These are phyloP conservation scores for Camptogramma bilineatum DNA, from an alignment of 2,888 invertebrate species.

Conservation along the genomic window DNA sequence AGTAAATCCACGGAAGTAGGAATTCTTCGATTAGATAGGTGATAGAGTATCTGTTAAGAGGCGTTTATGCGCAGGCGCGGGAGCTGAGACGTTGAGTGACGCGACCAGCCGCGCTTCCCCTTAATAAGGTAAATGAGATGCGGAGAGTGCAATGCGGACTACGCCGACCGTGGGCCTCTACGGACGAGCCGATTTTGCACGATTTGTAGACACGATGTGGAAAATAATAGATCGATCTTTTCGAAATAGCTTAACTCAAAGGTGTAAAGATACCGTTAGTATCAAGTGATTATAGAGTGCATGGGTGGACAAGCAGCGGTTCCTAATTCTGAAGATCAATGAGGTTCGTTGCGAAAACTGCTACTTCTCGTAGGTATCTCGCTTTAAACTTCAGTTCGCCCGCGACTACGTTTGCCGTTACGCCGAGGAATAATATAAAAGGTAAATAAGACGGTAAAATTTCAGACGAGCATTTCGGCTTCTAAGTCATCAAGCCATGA, in stretches of 20 bases:
- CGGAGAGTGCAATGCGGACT: conserved; percentile 49
- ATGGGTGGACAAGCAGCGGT: too few species aligned
- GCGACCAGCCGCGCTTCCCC: conserved; percentile 65
- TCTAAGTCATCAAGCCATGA: too few species aligned
- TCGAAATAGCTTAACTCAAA: background rate
- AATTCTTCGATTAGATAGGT: conserved; percentile 56
- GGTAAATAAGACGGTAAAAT: too few species aligned
- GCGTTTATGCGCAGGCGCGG: conserved; percentile 68
- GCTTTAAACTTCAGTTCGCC: too few species aligned
- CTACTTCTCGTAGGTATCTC: too few species aligned
- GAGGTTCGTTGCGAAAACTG: too few species aligned
- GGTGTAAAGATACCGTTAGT: too few species aligned
- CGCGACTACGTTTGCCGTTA: too few species aligned
- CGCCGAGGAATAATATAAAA: too few species aligned
- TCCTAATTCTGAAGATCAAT: too few species aligned
- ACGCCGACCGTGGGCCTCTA: conserved; percentile 41
- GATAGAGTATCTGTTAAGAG: conserved; percentile 64
- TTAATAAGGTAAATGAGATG: conserved; percentile 81
- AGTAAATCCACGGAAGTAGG: conserved; percentile 28
- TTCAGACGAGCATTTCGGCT: too few species aligned
- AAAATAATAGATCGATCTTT: background rate
- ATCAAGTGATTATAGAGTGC: too few species aligned
- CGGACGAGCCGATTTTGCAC: conserved; percentile 19
- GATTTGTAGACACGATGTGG: conserved; percentile 6
- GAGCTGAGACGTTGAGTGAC: conserved; percentile 75